Base-by-base conservation (phyloP, 2,113 vertebrate species). In the Mormyrus lacerda region DNA sequence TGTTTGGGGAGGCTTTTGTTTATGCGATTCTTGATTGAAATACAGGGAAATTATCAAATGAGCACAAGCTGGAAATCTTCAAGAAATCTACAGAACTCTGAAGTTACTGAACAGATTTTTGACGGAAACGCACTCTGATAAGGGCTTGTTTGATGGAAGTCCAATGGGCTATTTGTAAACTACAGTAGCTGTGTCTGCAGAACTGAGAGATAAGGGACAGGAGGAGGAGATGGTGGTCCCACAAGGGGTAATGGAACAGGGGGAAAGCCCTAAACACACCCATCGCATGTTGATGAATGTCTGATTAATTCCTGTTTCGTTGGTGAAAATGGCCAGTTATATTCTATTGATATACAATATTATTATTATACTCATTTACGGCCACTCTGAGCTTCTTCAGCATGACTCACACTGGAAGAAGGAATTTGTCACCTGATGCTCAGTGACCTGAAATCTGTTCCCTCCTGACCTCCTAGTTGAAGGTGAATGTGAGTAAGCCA, bases 81-180 rank as follows among this genome's bases (percentile, higher is more conserved):
- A n/a, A 27, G 19, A 42, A 42, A 39, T 79, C 73, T 17, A 42
- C 35, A 17, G 35, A 79, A 42, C 73, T 79, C 73, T 79, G 35
- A 79, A 79, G 17, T 79, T 35, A 42, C 31, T 17, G 73, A 42
- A 79, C 73, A 79, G 35, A 85, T 47, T 85, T 85, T 69, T 69
- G 61, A 69, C n/a, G 10, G 61, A 1, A 31, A 13, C 10, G 27
- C 10, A 6, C 82, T 44, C 10, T 85, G 35, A 94, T 94, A 93
- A 90, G 91, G 89, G 69, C 92, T 92, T 13, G 84, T 48, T 3
- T 92, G 83, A 86, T 91, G 91, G 91, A 93, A 91, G 91, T 90
- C 45, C 82, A 92, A 53, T 91, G 90, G 90, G 31, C 27, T 7
- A n/a, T 88, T 65, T 44, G 55, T 24, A 47, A 88, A 15, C 39